Evolutionary conservation across 2,888 invertebrate genomes (phyloP).

Genomic region (Polymixis flavicincta): DNA sequence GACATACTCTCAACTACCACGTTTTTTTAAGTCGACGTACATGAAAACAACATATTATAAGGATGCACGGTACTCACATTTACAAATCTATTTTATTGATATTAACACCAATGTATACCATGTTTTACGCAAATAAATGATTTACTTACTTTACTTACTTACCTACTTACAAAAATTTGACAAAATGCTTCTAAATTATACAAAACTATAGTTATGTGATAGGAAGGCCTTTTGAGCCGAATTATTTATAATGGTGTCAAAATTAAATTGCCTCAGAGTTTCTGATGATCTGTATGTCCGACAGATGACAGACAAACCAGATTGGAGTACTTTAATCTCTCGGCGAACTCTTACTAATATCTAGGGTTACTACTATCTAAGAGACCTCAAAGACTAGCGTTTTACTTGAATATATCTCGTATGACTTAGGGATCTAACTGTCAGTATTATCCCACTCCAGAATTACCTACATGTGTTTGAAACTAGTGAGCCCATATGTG

Average conservation of each 20-base stretch:
- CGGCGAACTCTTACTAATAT: background rate
- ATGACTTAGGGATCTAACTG: background rate
- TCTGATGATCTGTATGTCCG: background rate
- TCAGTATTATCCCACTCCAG: no score
- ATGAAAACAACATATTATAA: no score
- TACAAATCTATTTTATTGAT: no score
- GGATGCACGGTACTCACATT: no score
- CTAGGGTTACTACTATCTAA: background rate
- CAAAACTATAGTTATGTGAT: slow-evolving; percentile 11
- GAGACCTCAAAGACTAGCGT: background rate
- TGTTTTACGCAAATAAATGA: no score
- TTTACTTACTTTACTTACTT: no score
- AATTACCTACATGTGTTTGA: background rate
- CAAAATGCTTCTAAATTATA: no score
- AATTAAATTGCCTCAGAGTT: background rate
- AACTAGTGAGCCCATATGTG: background rate
- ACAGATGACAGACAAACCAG: background rate
- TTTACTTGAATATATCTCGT: background rate
- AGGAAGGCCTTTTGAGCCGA: background rate
- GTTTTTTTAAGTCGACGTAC: no score
- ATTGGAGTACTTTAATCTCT: background rate
- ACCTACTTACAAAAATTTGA: no score
- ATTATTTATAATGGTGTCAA: background rate
- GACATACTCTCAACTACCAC: no score
- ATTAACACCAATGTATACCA: no score